These are phyloP conservation scores for Pseudachorutes palmiensis DNA, from an alignment of 1,140 invertebrate species.

Conservation along the genomic window DNA sequence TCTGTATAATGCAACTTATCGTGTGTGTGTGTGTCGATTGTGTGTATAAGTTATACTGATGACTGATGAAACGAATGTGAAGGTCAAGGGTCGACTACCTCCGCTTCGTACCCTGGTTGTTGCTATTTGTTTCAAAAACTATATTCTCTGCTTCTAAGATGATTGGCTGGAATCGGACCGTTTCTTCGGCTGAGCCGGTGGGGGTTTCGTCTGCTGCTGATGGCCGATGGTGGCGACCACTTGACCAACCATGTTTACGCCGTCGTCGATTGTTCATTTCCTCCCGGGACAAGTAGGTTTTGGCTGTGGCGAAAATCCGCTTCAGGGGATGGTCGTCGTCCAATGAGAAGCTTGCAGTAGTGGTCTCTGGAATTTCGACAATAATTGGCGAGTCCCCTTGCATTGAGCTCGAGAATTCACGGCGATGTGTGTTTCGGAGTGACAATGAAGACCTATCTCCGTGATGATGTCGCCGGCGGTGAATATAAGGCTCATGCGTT, in stretches of 20 bases:
- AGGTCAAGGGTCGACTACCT: too few relatives aligned
- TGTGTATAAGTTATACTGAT: not conserved
- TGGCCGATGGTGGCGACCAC: too few relatives aligned
- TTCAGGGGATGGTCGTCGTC: conserved; percentile 34
- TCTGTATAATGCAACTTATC: not conserved
- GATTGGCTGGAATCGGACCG: not conserved
- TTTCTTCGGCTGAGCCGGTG: conserved; percentile 2
- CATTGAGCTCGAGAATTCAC: not conserved
- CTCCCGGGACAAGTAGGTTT: not conserved
- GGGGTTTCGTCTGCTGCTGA: too few relatives aligned
- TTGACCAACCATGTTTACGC: not conserved
- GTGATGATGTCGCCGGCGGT: conserved; percentile 21
- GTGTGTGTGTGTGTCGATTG: not conserved
- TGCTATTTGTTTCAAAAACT: not conserved
- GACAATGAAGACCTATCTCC: conserved; percentile 10
- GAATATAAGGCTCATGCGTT: not conserved
- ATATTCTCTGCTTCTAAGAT: not conserved
- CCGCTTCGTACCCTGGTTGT: not conserved
- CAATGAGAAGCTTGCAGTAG: conserved; percentile 15
- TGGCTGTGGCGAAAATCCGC: conserved; percentile 30
- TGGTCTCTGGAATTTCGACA: not conserved
- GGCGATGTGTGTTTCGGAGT: not conserved
- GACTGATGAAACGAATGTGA: too few relatives aligned
- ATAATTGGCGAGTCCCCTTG: not conserved
- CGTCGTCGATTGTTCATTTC: conserved; percentile 1